Evolutionary conservation across 2,113 vertebrate genomes (phyloP).

Genomic region (Eubucco bourcierii): DNA sequence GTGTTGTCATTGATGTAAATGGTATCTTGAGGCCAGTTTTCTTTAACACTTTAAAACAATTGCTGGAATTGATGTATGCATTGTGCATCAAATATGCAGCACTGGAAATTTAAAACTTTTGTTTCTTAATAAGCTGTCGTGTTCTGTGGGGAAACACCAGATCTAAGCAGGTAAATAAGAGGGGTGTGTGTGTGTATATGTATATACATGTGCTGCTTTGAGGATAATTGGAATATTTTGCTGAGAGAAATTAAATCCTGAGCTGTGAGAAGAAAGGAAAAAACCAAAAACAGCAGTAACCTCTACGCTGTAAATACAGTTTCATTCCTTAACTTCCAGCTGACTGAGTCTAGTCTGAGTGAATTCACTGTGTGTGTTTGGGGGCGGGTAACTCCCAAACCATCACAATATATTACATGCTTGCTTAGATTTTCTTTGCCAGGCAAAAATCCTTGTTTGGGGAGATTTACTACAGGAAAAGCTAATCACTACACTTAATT

Average conservation of each 20-base stretch:
- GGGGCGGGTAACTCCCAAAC: too few species aligned
- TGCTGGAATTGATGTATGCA: rapidly evolving
- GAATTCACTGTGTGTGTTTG: too few species aligned
- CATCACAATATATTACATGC: background rate
- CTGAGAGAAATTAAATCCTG: too few species aligned
- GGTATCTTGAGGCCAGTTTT: background rate
- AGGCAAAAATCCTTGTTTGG: background rate
- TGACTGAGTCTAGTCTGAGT: too few species aligned
- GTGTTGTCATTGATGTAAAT: background rate
- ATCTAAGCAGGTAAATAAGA: background rate
- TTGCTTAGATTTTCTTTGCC: background rate
- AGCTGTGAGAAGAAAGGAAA: too few species aligned
- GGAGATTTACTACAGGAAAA: background rate
- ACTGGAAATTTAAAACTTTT: background rate
- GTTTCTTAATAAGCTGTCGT: background rate
- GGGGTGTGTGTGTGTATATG: too few species aligned
- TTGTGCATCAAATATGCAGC: background rate
- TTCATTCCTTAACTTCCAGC: too few species aligned
- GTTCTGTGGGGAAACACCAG: background rate
- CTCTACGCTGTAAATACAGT: too few species aligned
- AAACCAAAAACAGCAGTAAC: too few species aligned
- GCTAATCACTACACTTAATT: background rate
- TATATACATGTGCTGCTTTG: too few species aligned
- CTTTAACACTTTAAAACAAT: background rate
- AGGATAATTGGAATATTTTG: too few species aligned